Base-by-base conservation (phyloP, 2,888 invertebrate genomes). In the Eupelmus urozonus region DNA sequence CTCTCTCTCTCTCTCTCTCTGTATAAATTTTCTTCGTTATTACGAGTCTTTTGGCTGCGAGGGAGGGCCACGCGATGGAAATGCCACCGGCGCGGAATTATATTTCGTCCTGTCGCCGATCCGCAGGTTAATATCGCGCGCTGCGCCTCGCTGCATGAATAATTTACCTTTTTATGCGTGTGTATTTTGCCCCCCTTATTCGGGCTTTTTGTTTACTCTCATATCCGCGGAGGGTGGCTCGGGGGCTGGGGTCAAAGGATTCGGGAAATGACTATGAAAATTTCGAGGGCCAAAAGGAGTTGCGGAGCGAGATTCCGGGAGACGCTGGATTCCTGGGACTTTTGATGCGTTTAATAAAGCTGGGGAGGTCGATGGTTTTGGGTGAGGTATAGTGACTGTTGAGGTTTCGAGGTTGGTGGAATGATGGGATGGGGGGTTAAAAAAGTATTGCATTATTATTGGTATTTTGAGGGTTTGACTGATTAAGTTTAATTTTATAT, bases 61-160 rank as follows among this genome's bases (percentile, higher is more conserved):
- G n/a, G 13, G 13, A 16, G 1, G 49, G 29, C n/a, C 20, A 11
- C 27, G 55, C 25, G 25, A 74, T 74, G 59, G 25, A 59, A 59
- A 67, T 74, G 29, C 27, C 34, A 73, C 49, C 25, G n/a, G 9
- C 69, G 29, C 27, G 45, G 51, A 79, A 82, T 76, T 76, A 76
- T 73, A 63, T 62, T 13, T 45, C 55, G 70, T 63, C 34, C 34
- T 80, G 67, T 59, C 70, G 65, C 74, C 72, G 72, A 49, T 55
- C 40, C 40, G 23, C 27, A 72, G 63, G 70, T 40, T 65, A 55
- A 51, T 75, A 67, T 69, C 53, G 23, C 63, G n/a, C 18, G 45
- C n/a, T 55, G 13, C 16, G n/a, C 18, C 23, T 40, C 25, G 53
- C 18, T 59, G 63, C 67, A 65, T 53, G 66, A 75, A 70, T 75